Conservation (phyloP, 2,113 vertebrate genomes). For the Casuarius casuarius region DNA sequence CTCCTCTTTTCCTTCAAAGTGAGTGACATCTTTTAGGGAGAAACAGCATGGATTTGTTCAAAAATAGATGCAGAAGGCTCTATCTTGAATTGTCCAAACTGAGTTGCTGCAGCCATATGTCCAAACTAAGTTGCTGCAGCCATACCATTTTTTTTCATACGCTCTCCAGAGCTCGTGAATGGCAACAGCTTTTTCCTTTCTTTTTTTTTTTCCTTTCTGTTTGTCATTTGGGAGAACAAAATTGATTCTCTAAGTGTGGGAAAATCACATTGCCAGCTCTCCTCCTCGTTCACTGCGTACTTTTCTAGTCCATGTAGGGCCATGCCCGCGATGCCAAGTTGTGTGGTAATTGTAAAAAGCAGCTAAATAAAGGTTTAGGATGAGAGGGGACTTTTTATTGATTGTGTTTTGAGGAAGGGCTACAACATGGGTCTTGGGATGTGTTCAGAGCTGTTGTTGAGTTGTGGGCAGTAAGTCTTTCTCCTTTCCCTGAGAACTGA, state of each 20-base stretch:
- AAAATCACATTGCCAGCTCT: not conserved
- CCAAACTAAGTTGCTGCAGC: not conserved
- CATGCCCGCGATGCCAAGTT: not conserved
- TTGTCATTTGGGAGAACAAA: slow-evolving; percentile 11
- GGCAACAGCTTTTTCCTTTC: not conserved
- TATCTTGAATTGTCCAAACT: not conserved
- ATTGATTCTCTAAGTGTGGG: slow-evolving; percentile 37
- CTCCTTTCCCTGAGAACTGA: not conserved
- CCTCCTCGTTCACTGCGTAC: rapidly evolving
- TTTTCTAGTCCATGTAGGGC: slow-evolving; percentile 51
- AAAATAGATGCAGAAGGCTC: not conserved
- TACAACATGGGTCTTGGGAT: not conserved
- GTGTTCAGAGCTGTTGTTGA: not conserved
- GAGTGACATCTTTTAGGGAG: not conserved
- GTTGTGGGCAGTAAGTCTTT: not conserved
- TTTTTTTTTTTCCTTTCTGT: not conserved
- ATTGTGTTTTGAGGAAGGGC: not conserved
- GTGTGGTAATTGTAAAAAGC: not conserved
- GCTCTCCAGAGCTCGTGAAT: not conserved
- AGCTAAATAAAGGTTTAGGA: slow-evolving; percentile 49
- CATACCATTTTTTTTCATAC: rapidly evolving
- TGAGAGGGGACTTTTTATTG: not conserved
- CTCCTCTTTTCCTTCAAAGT: not conserved
- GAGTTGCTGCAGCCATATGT: no score
- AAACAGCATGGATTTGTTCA: rapidly evolving